Base-by-base conservation (phyloP, 1,140 invertebrate genomes). In the Macrotrachela quadricornifera region DNA sequence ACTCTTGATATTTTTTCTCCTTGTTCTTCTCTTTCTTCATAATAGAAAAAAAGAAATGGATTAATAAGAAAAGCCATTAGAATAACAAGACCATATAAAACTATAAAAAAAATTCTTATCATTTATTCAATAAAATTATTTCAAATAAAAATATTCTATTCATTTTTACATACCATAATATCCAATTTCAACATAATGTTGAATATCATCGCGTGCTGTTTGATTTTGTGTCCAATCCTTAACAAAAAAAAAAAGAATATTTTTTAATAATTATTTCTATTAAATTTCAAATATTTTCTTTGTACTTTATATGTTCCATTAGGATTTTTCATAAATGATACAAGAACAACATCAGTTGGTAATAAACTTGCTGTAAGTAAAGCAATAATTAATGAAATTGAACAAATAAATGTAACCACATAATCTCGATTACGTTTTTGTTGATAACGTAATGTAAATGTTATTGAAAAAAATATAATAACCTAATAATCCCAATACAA, bases 41-140 rank as follows among this genome's bases (percentile, higher is more conserved):
- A 71, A 57, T 59, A 71, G 58, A 73, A 73, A 57, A 72, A 73
- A 50, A 67, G 63, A 52, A 73, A 70, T 10, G 72, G 72, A 37
- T 73, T 55, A 14, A 72, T 50, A 13, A 73, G 54, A 57, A 73
- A 73, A 40, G 70, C 54, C 44, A 66, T 68, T 46, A 70, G 60
- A n/a, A 66, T 59, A 14, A 71, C 59, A 41, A 67, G 38, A 11
- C 60, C 62, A 60, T 73, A 73, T 50, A 73, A 57, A 36, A 62
- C 70, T 72, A 58, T 66, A 64, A 57, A 37, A 51, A 55, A 30
- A 30, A 8, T 4, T 30, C 8, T 30, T n/a, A n/a, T 30, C 8
- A 30, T 30, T 30, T 30, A 30, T 30, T 30, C 21, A n/a, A n/a
- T n/a, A n/a, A n/a, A n/a, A n/a, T n/a, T n/a, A n/a, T 30, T 8